These are phyloP conservation scores for Indicator indicator DNA, from an alignment of 2,113 vertebrate species.

Conservation along the genomic window DNA sequence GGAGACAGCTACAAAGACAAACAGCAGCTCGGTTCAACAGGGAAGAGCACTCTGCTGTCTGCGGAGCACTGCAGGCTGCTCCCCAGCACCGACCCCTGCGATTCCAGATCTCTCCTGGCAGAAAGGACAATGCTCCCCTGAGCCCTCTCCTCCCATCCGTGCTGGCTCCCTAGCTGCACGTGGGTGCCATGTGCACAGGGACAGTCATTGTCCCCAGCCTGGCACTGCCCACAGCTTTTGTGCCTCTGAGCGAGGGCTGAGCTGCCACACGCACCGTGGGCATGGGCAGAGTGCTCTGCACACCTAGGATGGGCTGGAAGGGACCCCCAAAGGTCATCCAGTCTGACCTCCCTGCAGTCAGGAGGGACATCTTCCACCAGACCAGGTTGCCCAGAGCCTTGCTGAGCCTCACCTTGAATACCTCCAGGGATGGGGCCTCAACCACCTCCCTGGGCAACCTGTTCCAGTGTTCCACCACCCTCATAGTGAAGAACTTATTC, in stretches of 20 bases:
- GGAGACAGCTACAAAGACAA: constrained; percentile 51
- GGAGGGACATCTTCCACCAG: no score
- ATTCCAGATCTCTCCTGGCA: neutral
- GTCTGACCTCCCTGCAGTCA: no score
- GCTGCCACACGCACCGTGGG: no score
- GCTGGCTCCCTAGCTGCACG: accelerated
- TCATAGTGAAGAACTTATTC: no score
- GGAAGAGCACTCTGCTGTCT: constrained; percentile 3
- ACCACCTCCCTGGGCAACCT: no score
- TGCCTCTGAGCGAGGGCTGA: accelerated
- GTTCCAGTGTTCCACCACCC: no score
- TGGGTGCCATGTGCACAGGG: neutral
- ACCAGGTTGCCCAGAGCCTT: no score
- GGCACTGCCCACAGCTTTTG: accelerated
- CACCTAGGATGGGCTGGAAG: no score
- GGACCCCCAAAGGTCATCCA: no score
- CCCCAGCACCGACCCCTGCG: neutral
- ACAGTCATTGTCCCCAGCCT: neutral
- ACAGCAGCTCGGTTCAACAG: constrained; percentile 33
- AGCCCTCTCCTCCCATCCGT: neutral
- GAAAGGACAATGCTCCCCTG: accelerated
- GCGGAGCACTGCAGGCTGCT: constrained; percentile 15
- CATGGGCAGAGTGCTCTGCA: neutral
- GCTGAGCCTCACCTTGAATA: no score
- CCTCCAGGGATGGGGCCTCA: no score